Base-by-base conservation (phyloP, 2,888 invertebrate species). In the Alloplasta piceator region DNA sequence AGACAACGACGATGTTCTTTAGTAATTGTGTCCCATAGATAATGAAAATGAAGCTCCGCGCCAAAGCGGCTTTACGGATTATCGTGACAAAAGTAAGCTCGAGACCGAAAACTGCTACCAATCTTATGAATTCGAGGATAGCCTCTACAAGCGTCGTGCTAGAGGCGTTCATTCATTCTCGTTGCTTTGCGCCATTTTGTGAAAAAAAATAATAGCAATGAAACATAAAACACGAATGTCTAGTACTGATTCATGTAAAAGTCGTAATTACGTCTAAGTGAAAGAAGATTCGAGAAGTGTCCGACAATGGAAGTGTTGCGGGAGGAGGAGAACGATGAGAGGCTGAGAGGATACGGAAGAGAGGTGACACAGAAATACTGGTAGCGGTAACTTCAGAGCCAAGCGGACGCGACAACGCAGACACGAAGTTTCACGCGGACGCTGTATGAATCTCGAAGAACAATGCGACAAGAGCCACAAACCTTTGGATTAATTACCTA, bases 401-500 rank as follows among this genome's bases (percentile, higher is more conserved):
- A 39, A 12, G 61, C 39, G 61, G 67, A 75, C 61, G 71, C 77
- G 56, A 72, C 71, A 68, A 63, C 55, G 63, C 39, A 63, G 63
- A 63, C 66, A 58, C 68, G 38, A 16, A 48, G 58, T 52, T 64
- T 67, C 60, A 14, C 55, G 70, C 61, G 46, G 68, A 76, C 60
- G 80, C 73, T 46, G 72, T 72, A 82, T 81, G 84, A 85, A 84
- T 83, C 75, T 38, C 43, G 82, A 83, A 83, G 86, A 86, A 87
- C 87, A 87, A 88, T 88, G 87, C 84, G 70, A 73, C 72, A 43
- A 75, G 72, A 66, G 78, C 64, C 73, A 82, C 73, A 76, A 77
- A 63, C 63, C 78, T 66, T 83, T 63, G 84, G 84, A 87, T 89
- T 87, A 87, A 88, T 88, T 87, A 85, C 81, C 81, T 80, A 80